Percentiles rank a stretch among this genome's conserved stretches.
Evolutionary conservation across 2,888 invertebrate genomes (phyloP).

Genomic region (Caenorhabditis becei): DNA sequence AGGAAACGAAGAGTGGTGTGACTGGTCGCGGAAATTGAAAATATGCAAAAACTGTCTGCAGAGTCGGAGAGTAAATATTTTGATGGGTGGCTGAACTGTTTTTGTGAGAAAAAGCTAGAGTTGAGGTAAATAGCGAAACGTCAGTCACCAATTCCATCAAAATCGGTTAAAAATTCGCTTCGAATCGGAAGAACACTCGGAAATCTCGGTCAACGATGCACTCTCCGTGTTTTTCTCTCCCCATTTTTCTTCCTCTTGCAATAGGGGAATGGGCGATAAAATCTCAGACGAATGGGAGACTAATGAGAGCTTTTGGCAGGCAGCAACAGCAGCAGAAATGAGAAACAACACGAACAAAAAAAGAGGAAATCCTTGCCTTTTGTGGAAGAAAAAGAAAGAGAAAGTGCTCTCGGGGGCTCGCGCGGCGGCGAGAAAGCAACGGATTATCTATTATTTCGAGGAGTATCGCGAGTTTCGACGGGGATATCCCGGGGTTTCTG

Average conservation of each 20-base stretch:
- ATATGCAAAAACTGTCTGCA: conserved; percentile 25
- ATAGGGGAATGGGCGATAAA: conserved; percentile 27
- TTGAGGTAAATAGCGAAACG: background rate
- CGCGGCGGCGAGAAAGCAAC: background rate
- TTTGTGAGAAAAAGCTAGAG: background rate
- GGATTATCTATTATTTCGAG: conserved; percentile 5
- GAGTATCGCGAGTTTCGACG: too few species aligned
- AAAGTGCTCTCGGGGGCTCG: conserved; percentile 10
- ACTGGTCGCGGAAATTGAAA: conserved; percentile 4
- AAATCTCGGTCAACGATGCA: conserved; percentile 34
- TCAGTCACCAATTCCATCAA: background rate
- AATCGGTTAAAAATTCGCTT: background rate
- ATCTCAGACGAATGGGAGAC: conserved; percentile 19
- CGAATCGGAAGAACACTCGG: background rate
- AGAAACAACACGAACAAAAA: background rate
- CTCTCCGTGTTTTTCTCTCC: conserved; percentile 13
- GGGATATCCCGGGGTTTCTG: too few species aligned
- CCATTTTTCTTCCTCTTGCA: conserved; percentile 9
- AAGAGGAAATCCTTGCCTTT: conserved; percentile 6
- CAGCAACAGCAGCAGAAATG: background rate
- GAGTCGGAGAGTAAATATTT: background rate
- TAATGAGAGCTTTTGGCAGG: conserved; percentile 34
- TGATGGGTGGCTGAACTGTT: conserved; percentile 2
- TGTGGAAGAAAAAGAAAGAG: conserved; percentile 15
- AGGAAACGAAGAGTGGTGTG: background rate